Evolutionary conservation across 2,113 vertebrate species (phyloP).

Genomic region (Otis tarda): DNA sequence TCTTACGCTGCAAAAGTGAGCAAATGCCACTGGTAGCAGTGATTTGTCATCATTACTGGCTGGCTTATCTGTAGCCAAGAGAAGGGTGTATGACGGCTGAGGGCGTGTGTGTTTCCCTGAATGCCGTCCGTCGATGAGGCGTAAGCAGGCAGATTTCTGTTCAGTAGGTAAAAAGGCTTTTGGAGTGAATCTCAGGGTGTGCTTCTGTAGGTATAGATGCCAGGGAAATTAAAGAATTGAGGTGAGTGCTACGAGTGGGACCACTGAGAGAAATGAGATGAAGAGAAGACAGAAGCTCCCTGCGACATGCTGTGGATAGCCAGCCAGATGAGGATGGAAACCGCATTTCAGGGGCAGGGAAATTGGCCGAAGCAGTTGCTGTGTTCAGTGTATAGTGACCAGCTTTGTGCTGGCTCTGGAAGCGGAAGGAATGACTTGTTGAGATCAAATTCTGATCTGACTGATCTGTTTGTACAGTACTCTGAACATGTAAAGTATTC

Average conservation of each 20-base stretch:
- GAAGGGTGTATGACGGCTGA: neutral
- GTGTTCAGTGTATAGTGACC: neutral
- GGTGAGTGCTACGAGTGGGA: neutral
- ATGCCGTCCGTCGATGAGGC: neutral
- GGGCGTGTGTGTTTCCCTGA: rapidly evolving
- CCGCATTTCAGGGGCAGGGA: neutral
- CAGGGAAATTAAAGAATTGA: neutral
- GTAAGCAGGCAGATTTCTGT: neutral
- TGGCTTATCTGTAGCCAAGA: neutral
- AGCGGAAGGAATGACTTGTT: neutral
- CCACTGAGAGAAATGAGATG: neutral
- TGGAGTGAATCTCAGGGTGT: neutral
- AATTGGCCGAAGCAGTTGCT: neutral
- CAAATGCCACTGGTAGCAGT: neutral
- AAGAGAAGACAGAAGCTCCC: neutral
- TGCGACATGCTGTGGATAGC: neutral
- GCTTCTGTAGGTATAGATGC: neutral
- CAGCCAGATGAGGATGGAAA: neutral
- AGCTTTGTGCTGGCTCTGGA: neutral
- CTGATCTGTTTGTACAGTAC: constrained; percentile 20
- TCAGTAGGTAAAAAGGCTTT: neutral
- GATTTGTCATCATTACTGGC: neutral
- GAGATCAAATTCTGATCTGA: neutral
- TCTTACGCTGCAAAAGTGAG: neutral
- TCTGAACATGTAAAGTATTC: constrained; percentile 6